A percentile compares a stretch with the other conserved stretches of the same genome.
Evolutionary conservation across 1,140 invertebrate genomes (phyloP).

Genomic region (Aphelinus certus): DNA sequence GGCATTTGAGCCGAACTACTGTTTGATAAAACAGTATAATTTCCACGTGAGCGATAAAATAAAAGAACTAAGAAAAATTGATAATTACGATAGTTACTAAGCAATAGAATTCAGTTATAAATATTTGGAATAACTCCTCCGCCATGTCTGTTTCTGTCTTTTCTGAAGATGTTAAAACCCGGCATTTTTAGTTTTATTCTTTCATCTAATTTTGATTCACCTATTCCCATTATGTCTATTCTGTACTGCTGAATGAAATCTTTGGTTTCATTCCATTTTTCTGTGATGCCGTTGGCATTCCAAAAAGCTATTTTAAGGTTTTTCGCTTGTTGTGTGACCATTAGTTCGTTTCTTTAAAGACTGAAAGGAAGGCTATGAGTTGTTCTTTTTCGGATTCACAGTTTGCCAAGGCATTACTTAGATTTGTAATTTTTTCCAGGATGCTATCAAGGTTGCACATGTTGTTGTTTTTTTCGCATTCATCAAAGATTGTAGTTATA

Average conservation of each 20-base stretch:
- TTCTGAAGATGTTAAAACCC: constrained; percentile 34
- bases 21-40: no score
- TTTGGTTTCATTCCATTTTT: constrained; percentile 40
- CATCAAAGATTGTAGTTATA: no score
- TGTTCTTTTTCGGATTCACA: not conserved
- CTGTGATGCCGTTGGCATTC: constrained; percentile 41
- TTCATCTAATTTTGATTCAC: constrained; percentile 40
- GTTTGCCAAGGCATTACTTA: not conserved
- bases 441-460: no score
- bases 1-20: no score
- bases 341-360: no score
- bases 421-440: not conserved
- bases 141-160: constrained; percentile 26
- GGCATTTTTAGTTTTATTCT: constrained; percentile 20
- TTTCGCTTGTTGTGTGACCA: not conserved
- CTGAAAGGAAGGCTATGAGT: constrained; percentile 11
- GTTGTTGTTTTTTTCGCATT: no score
- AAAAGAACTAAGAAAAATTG: no score
- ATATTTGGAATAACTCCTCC: constrained; percentile 17
- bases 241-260: constrained; percentile 33
- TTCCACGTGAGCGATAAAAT: no score
- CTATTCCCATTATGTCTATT: constrained; percentile 42
- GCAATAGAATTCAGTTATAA: no score
- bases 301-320: constrained; percentile 32
- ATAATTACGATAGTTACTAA: no score